A percentile compares a stretch with the other conserved stretches of the same genome.
These are phyloP conservation scores for Brachyalestes nurse DNA, from an alignment of 2,797 vertebrate genomes.

Conservation along the genomic window DNA sequence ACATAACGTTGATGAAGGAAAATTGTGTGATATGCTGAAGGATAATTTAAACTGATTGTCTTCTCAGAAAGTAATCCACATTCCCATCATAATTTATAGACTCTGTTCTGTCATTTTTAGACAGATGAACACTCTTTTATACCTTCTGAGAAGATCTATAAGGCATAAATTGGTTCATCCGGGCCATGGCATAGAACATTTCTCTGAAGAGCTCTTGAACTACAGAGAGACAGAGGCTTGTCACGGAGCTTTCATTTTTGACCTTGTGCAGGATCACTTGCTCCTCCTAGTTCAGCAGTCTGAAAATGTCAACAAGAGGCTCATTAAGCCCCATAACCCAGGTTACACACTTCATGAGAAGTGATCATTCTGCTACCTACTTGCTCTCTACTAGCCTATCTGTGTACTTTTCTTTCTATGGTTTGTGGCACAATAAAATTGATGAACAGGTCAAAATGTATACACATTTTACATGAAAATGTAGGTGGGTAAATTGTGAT, in stretches of 20 bases:
- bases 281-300: neutral
- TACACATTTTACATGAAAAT: too few relatives aligned
- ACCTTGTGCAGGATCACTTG: neutral
- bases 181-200: neutral
- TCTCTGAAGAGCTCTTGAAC: too few relatives aligned
- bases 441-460: too few relatives aligned
- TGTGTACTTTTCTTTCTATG: too few relatives aligned
- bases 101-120: neutral
- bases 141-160: neutral
- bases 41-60: neutral
- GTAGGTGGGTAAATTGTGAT: too few relatives aligned
- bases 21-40: too few relatives aligned
- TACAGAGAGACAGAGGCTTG: too few relatives aligned
- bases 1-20: neutral
- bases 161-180: neutral
- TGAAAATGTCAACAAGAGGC: neutral
- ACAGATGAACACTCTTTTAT: neutral
- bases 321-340: neutral
- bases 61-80: neutral
- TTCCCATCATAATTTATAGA: neutral
- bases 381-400: too few relatives aligned
- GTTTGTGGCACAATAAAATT: too few relatives aligned
- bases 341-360: neutral
- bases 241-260: neutral
- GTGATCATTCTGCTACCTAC: too few relatives aligned